Evolutionary conservation across 2,888 invertebrate genomes (phyloP), one percentile per base, ranked within the genome.

Genomic region (Callimorpha dominula): DNA sequence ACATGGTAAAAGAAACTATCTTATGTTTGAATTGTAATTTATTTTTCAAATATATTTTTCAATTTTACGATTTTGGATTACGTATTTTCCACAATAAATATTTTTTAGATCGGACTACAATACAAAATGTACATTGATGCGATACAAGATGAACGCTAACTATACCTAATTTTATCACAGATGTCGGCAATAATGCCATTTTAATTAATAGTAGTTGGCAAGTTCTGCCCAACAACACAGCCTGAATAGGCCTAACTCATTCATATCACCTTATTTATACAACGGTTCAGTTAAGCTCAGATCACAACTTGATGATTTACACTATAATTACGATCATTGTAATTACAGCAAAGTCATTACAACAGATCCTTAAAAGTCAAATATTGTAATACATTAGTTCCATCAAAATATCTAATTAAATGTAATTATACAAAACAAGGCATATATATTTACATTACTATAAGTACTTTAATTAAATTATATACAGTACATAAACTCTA

Each of bases 91-190:
- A 94, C 93, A 95, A 95, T 95, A 95, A 95, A 95, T 95, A 95
- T 92, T 90, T 89, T 90, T 89, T 86, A 83, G 79, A 79, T 86
- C 89, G 90, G 89, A 90, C 91, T 93, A 92, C 87, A 86, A 89
- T 93, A 93, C 91, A 93, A 90, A 91, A 93, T 93, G 89, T 93
- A 93, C 92, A 93, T 87, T 87, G 83, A 88, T 89, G 88, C 87
- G 87, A 89, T 86, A 86, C 87, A 90, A 92, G 89, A 88, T 85
- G 81, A 89, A 88, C 85, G 85, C 85, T 88, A 88, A 88, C 88
- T 93, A 91, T 73, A 89, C 80, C 93, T 95, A 95, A 89, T 88
- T 89, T 93, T 95, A 95, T 95, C 95, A 95, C 95, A 95, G 95
- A 94, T 95, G 87, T 88, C 85, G 94, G 95, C 95, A 91, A 78